Evolutionary conservation across 2,888 invertebrate genomes (phyloP), one percentile per base, ranked within the genome.

Genomic region (Crocallis elinguaria): DNA sequence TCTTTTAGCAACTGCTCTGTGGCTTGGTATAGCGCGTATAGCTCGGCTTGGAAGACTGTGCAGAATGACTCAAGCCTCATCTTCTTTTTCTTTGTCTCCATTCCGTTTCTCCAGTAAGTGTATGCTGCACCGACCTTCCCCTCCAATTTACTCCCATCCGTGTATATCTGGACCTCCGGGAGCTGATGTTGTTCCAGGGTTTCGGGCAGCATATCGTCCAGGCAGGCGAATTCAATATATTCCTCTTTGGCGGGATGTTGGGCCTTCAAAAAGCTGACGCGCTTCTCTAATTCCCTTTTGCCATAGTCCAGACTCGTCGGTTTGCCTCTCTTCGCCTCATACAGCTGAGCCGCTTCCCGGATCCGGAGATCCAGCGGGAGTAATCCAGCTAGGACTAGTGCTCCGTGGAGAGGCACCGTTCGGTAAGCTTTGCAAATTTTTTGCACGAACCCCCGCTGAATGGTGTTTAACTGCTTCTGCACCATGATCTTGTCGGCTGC

Each of bases 1-100:
- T 9, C 16, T 8, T 14, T 38, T 6, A 16, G 14, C 2, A 39
- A 7, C 0, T 23, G n/a, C 25, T 29, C 36, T 0, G 38, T 49
- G 36, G 46, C 50, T 13, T 45, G 14, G n/a, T 30, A 21, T 3
- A 48, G n/a, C 0, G 57, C 57, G 3, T 37, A 33, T 0, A 57
- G 35, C 30, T 53, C n/a, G n/a, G n/a, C n/a, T n/a, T n/a, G n/a
- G n/a, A n/a, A n/a, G n/a, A n/a, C n/a, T n/a, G n/a, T n/a, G n/a
- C n/a, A n/a, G n/a, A n/a, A n/a, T n/a, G n/a, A n/a, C n/a, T n/a
- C n/a, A n/a, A n/a, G n/a, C n/a, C 53, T 33, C 19, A 46, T n/a
- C n/a, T 49, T 49, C 8, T 17, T 19, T 1, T 36, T 27, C 1
- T 6, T 25, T 8, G n/a, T 45, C 14, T 55, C 55, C 0, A 1